phyloP scores from a whole-genome alignment of 2,888 invertebrate species.

The Cheilosia impressa region DNA sequence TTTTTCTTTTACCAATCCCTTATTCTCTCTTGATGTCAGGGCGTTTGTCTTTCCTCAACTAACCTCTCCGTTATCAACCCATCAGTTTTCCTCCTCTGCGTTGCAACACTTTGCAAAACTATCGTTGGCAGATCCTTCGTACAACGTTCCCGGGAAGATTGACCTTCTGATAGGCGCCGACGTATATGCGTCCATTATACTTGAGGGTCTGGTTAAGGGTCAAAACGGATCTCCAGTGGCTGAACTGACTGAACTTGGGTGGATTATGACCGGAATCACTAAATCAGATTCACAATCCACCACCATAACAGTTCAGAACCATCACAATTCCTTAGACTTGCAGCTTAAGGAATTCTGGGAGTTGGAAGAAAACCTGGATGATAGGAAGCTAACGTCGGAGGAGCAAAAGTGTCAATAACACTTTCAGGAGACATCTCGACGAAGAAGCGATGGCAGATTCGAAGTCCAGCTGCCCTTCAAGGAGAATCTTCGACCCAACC shows the following conservation, averaged over 20 bases:
- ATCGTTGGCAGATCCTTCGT: conserved; percentile 9
- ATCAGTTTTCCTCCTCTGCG: too few relatives aligned
- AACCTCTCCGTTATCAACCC: too few relatives aligned
- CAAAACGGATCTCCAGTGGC: conserved; percentile 18
- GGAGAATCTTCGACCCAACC: conserved; percentile 9
- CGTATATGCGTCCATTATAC: neutral
- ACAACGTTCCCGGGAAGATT: conserved; percentile 19
- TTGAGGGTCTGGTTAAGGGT: conserved; percentile 23
- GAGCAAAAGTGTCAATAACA: neutral
- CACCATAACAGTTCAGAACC: conserved; percentile 7
- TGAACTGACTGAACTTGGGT: conserved; percentile 22
- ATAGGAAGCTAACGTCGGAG: neutral
- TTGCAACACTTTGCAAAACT: conserved; percentile 17
- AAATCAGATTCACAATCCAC: neutral
- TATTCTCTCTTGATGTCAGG: too few relatives aligned
- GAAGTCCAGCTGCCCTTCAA: conserved; percentile 25
- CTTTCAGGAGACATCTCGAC: neutral
- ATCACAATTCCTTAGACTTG: too few relatives aligned
- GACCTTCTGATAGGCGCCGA: neutral
- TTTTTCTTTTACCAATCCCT: too few relatives aligned
- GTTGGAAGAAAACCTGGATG: neutral
- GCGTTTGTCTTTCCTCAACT: too few relatives aligned
- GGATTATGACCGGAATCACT: neutral
- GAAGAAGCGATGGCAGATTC: neutral
- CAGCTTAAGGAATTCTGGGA: conserved; percentile 13